Conservation (phyloP, 2,888 invertebrate species). For the Cryptus viduatorius region DNA sequence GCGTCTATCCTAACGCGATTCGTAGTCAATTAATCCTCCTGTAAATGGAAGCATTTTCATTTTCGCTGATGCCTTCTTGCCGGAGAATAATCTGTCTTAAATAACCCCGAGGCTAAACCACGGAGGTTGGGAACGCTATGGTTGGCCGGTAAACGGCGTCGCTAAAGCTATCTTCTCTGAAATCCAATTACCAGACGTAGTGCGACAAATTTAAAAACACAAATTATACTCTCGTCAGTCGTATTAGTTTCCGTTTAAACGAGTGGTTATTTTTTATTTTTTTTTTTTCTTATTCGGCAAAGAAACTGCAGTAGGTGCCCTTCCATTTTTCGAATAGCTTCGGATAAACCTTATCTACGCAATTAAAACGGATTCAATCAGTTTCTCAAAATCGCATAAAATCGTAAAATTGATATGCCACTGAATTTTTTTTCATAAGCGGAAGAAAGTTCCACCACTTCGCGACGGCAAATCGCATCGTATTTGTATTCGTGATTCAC, state of each 20-base stretch:
- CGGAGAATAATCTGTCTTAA: slow-evolving; percentile 83
- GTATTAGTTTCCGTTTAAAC: slow-evolving; percentile 73
- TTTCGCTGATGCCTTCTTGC: slow-evolving; percentile 80
- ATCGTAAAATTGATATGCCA: no score
- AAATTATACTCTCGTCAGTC: slow-evolving; percentile 79
- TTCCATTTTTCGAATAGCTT: slow-evolving; percentile 24
- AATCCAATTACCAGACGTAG: slow-evolving; percentile 82
- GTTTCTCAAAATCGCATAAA: no score
- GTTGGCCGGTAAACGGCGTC: slow-evolving; percentile 73
- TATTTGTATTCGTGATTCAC: no score
- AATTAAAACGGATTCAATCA: slow-evolving; percentile 10
- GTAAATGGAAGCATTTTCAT: slow-evolving; percentile 83
- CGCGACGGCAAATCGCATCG: no score
- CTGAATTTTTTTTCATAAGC: no score
- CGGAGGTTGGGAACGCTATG: slow-evolving; percentile 63
- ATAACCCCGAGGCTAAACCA: slow-evolving; percentile 81
- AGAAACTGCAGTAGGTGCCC: slow-evolving; percentile 31
- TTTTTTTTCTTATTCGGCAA: slow-evolving; percentile 52
- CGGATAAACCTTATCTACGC: slow-evolving; percentile 2
- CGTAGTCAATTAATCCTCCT: slow-evolving; percentile 79
- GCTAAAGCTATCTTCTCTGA: slow-evolving; percentile 81
- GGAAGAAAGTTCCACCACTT: no score
- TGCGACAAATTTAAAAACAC: slow-evolving; percentile 81
- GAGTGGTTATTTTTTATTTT: slow-evolving; percentile 9
- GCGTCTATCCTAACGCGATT: slow-evolving; percentile 74